Evolutionary conservation across 2,888 invertebrate species (phyloP).

Genomic region (Toxonevra muliebris): DNA sequence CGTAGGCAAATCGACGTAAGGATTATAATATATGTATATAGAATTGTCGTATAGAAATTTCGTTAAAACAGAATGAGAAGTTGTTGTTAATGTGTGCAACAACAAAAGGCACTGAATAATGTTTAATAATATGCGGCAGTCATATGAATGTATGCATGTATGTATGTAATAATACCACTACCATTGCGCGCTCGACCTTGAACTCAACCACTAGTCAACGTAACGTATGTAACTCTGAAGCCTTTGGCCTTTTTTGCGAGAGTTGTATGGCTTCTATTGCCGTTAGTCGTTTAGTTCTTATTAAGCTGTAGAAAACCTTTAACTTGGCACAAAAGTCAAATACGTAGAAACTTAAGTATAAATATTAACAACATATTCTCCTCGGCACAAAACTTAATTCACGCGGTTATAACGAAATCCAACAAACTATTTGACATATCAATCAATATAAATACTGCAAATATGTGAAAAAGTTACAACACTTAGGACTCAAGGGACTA

Average conservation of each 20-base stretch:
- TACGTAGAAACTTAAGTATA: no score
- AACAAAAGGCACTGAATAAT: neutral
- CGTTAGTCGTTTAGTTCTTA: no score
- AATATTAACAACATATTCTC: no score
- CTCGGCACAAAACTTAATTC: no score
- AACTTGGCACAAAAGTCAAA: no score
- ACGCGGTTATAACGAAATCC: neutral
- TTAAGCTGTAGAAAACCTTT: no score
- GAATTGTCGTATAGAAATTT: no score
- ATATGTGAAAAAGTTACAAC: neutral
- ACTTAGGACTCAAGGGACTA: slow-evolving; percentile 4
- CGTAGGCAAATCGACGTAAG: no score
- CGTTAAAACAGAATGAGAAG: neutral
- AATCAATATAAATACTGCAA: neutral
- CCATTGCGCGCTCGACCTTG: neutral
- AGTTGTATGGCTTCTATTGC: no score
- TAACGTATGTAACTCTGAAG: no score
- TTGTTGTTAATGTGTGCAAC: neutral
- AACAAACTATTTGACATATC: neutral
- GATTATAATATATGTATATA: no score
- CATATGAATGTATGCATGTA: neutral
- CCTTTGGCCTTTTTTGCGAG: no score
- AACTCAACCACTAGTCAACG: neutral
- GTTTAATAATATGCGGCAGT: neutral
- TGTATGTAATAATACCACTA: neutral